Evolutionary conservation across 2,113 vertebrate species (phyloP), one percentile per base, ranked within the genome.

Genomic region (Campylomormyrus tamandua): DNA sequence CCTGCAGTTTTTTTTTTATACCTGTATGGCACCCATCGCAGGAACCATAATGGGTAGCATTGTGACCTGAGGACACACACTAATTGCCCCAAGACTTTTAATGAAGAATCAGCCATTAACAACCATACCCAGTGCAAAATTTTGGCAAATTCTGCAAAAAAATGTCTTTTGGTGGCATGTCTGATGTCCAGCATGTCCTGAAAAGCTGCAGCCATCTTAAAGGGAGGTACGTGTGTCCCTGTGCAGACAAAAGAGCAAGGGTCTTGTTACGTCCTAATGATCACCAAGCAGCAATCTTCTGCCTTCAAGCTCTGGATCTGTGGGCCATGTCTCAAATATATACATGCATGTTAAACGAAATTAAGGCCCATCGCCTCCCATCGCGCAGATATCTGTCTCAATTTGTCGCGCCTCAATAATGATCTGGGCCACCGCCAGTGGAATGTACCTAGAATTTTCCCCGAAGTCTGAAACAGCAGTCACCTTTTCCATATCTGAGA

Each of bases 391-490:
- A 87, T 87, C 83, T 46, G 58, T 87, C 46, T 90, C 83, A 45
- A 87, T 89, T 90, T 87, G 83, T 90, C 80, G 50, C 80, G 42
- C 46, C 56, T 70, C 42, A 90, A 49, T 77, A 90, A 87, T 87
- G 56, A 87, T 90, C 21, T 83, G 52, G 53, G 53, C 66, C 91
- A 88, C 92, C 91, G 90, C 91, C 89, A 39, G 89, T 83, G 86
- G 89, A 87, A 86, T 46, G 50, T 85, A 31, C 89, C 87, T 90
- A 91, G 91, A 92, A 90, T 53, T 83, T 90, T 46, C 45, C n/a
- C 66, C 5, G 17, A 35, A 50, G 45, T 77, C 13, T 21, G 49
- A 53, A 53, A 87, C n/a, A 31, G 27, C 49, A 52, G 49, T 53
- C 83, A 48, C 39, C 83, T 13, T 24, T 87, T 87, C 85, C n/a